These are phyloP conservation scores for Piscicola geometra DNA, from an alignment of 2,888 invertebrate species.

Conservation along the genomic window DNA sequence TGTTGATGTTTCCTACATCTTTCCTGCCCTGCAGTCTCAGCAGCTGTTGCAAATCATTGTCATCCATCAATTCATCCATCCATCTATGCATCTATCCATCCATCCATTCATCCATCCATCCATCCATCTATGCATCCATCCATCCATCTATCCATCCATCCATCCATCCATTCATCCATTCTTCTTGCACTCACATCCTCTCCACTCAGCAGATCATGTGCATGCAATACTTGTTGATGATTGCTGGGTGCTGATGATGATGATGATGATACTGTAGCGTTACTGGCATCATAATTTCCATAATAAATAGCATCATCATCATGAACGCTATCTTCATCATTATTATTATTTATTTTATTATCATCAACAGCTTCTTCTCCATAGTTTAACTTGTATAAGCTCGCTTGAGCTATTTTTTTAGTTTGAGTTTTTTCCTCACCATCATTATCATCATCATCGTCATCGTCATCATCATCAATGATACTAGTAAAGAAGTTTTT, in stretches of 20 bases:
- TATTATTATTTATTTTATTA: not conserved
- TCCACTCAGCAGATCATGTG: too few relatives aligned
- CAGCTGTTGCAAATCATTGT: not conserved
- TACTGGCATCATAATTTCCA: not conserved
- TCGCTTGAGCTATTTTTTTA: not conserved
- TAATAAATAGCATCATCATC: not conserved
- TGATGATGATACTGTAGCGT: too few relatives aligned
- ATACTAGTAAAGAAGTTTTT: not conserved
- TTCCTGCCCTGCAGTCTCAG: slow-evolving; percentile 46
- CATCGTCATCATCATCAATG: slow-evolving; percentile 1
- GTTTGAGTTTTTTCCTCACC: not conserved
- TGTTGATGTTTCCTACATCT: slow-evolving; percentile 64
- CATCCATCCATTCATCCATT: too few relatives aligned
- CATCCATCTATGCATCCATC: not conserved
- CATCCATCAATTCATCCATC: not conserved
- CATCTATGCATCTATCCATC: not conserved
- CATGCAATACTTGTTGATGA: too few relatives aligned
- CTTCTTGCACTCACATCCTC: too few relatives aligned
- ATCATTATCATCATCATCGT: slow-evolving; percentile 16
- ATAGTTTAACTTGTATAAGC: not conserved
- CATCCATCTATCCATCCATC: too few relatives aligned
- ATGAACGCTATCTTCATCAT: not conserved
- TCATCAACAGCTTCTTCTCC: not conserved
- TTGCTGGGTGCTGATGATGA: too few relatives aligned
- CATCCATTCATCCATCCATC: not conserved